Percentiles rank a stretch among this genome's conserved stretches.
phyloP scores from a whole-genome alignment of 2,888 invertebrate species.

The Lampropteryx suffumata region DNA sequence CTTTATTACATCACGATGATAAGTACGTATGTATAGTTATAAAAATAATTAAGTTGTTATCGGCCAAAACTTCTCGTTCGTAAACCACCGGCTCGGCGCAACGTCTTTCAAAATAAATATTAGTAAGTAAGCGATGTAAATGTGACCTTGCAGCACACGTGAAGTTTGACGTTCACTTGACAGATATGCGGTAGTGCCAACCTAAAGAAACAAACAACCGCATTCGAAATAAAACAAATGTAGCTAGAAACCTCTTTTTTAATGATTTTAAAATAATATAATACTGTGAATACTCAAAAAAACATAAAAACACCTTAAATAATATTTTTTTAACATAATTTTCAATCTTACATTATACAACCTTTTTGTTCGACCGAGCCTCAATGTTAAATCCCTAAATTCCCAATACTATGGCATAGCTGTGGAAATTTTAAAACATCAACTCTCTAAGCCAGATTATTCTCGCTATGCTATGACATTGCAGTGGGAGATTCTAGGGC shows the following conservation, averaged over 20 bases:
- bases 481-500: too few species aligned
- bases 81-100: conserved; percentile 15
- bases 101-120: conserved; percentile 31
- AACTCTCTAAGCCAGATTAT: too few species aligned
- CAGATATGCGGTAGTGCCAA: conserved; percentile 36
- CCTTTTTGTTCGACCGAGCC: too few species aligned
- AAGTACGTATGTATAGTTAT: conserved; percentile 24
- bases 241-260: too few species aligned
- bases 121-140: conserved; percentile 3
- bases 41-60: conserved; percentile 42
- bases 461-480: too few species aligned
- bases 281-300: background rate
- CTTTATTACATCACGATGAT: conserved; percentile 51
- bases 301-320: conserved; percentile 7
- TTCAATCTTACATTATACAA: background rate
- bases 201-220: conserved; percentile 18
- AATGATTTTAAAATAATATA: too few species aligned
- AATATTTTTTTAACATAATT: conserved; percentile 11
- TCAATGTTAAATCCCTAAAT: too few species aligned
- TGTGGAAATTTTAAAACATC: too few species aligned
- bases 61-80: conserved; percentile 24
- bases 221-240: conserved; percentile 23
- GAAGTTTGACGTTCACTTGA: conserved; percentile 26
- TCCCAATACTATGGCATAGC: too few species aligned
- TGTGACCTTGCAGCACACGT: conserved; percentile 15